These are phyloP conservation scores for Manacus vitellinus DNA, from an alignment of 2,113 vertebrate species.

Conservation along the genomic window DNA sequence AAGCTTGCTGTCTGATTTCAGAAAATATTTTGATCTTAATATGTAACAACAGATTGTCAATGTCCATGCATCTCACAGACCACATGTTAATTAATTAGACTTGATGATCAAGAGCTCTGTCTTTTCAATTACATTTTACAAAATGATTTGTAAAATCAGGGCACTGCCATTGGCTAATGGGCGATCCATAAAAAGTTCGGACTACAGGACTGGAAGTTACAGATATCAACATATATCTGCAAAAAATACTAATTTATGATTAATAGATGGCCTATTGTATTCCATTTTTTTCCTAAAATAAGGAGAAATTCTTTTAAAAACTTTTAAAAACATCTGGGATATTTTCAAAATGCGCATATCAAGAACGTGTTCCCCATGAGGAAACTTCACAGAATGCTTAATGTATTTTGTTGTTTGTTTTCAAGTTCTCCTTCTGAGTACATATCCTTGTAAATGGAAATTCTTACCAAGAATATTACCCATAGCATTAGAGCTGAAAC, in stretches of 20 bases:
- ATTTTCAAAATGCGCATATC: not conserved
- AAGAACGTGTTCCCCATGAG: not conserved
- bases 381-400: not conserved
- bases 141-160: constrained; percentile 26
- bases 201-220: not conserved
- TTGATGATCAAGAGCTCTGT: constrained; percentile 41
- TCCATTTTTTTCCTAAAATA: not conserved
- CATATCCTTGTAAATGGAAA: not conserved
- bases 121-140: constrained; percentile 39
- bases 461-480: not conserved
- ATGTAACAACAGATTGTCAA: constrained; percentile 49
- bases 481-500: not conserved
- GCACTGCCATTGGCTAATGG: not conserved
- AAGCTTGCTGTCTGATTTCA: constrained; percentile 14
- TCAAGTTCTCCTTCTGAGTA: not conserved
- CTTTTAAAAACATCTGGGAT: not conserved
- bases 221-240: not conserved
- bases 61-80: not conserved
- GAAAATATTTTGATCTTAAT: constrained; percentile 56
- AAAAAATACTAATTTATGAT: not conserved
- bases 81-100: constrained; percentile 52
- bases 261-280: not conserved
- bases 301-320: not conserved
- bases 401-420: not conserved
- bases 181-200: not conserved